Evolutionary conservation across 2,797 vertebrate species (phyloP), one percentile per base, ranked within the genome.

Genomic region (Thripadectes ignobilis): DNA sequence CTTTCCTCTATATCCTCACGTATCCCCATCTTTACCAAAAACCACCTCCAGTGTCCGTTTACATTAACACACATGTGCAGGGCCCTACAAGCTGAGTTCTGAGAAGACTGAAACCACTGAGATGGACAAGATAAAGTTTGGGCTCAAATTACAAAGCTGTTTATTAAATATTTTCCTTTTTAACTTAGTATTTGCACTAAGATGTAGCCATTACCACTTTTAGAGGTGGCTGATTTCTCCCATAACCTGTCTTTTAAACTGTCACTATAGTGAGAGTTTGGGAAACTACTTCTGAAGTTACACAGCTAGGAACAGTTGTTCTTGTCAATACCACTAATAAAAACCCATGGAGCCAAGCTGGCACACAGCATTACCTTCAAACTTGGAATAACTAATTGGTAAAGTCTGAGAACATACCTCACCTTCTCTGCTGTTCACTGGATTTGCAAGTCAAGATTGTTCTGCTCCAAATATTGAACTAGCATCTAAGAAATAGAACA

Each of bases 191-290:
- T 72, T 89, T 88, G 11, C 10, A 30, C 9, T 39, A 39, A 54
- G 10, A 76, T 1, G 1, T 19, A 84, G 9, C 41, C 0, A 0
- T 79, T 79, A 41, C 22, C 58, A 18, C 49, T 87, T 93, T 77
- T 52, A 39, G 48, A 85, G 38, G 19, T 61, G 14, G 16, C 18
- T 66, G 22, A 18, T 34, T 89, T 96, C 62, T 89, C 32, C 61
- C 17, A 16, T 38, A 81, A 66, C 62, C 80, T 51, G 20, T 76
- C 29, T 93, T 92, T 71, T 88, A 22, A 83, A 36, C 21, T 21
- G 27, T 79, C 77, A 55, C 36, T 85, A 22, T 89, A 88, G 75
- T 24, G 75, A 78, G 87, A 86, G 12, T 88, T 88, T 61, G 83
- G 86, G 88, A 85, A 92, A 72, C 39, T 86, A 20, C 19, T 19